Evolutionary conservation across 92 coral and sea anemone species (phyloP), one percentile per base, ranked within the genome.

Genomic region (Micromussa lordhowensis): DNA sequence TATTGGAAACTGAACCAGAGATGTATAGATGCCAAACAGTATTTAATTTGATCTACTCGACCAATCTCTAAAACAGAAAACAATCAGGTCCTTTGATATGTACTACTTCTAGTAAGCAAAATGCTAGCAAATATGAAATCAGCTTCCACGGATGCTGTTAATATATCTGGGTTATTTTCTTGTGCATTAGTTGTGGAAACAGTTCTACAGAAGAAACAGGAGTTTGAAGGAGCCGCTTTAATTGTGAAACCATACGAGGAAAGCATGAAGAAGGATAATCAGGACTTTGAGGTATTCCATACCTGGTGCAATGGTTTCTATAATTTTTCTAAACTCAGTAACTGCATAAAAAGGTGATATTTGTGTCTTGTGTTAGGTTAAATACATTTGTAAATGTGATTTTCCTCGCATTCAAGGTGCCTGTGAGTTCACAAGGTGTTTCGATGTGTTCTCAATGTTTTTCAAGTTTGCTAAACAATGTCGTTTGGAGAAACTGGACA

Each of bases 191-290:
- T 44, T 48, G 93, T 57, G 21, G 3, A 68, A 58, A 63, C 89
- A 58, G 90, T 81, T 54, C 64, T 77, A 21, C 49, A 51, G 80
- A 38, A 59, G 44, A 4, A 58, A 22, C 93, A 90, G 48, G n/a
- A 7, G 6, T 51, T 80, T 7, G 24, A 80, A 15, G 93, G 86
- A n/a, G 30, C 69, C 22, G 15, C 44, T 53, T 80, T 83, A n/a
- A 53, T 55, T 19, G 88, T 89, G n/a, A 32, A 68, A 68, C 92
- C 61, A 11, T 89, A 77, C 38, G 53, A 28, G 29, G 31, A 57
- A 10, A 19, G 22, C 0, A 18, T 17, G 9, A 1, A 16, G 53
- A 66, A 79, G 29, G 51, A 29, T 31, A 72, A 38, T 54, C 63
- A 86, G 1, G 22, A 77, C 59, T 28, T 9, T 55, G 77, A 85